Evolutionary conservation across 2,888 invertebrate genomes (phyloP), one percentile per base, ranked within the genome.

Genomic region (Ochropacha duplaris): DNA sequence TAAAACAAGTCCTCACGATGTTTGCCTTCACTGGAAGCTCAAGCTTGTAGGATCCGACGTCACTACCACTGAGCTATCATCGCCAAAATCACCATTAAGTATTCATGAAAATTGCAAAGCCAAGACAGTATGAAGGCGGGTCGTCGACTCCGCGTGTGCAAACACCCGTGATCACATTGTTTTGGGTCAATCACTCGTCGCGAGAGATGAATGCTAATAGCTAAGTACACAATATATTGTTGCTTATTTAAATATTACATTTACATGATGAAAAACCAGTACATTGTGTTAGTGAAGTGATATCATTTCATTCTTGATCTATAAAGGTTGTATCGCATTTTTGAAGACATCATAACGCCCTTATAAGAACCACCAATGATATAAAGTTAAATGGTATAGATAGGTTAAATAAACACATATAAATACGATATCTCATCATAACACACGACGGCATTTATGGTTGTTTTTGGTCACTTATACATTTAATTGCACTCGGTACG

Each of bases 171-270:
- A 31, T 55, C 71, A 62, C 83, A 85, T 84, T 85, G 83, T 83
- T 79, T 73, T 71, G 75, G 81, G 80, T 80, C 84, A 82, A 66
- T 79, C 82, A 80, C 83, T 68, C 71, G 64, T 52, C 59, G 59
- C 68, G 67, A 49, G 60, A 60, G 63, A 60, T 57, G 74, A 69
- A 75, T 75, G 76, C 69, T 80, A 79, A 82, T 76, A 66, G 64
- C 26, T 51, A 50, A 50, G 19, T 34, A 64, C 62, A 55, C 58
- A 36, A 50, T 39, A 54, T 54, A 55, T 57, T 55, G 28, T 28
- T 51, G 54, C 57, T 54, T 57, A 51, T 50, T 49, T 54, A 51
- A 57, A 64, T 57, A 57, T 49, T 57, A 34, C 22, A 31, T 52
- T 31, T 16, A 19, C 28, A 19, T 52, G 52, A 8, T 34, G 22